Conservation (phyloP, 1,140 invertebrate species). For the Himalopsyche phryganea region DNA sequence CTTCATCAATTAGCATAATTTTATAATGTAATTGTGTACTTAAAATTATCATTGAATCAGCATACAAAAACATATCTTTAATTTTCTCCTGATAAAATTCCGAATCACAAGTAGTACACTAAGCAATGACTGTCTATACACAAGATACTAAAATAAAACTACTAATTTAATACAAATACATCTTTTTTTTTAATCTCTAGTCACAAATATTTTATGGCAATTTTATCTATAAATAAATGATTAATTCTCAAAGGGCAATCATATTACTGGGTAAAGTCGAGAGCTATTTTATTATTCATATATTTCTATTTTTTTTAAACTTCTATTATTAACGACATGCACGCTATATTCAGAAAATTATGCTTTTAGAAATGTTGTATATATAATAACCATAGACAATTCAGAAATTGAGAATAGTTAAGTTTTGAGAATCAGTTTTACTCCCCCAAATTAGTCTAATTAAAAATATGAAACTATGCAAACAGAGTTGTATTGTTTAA, state of each 20-base stretch:
- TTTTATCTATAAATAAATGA: conserved; percentile 21
- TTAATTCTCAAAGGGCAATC: conserved; percentile 14
- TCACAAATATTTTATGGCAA: conserved; percentile 28
- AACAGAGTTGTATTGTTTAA: too few species aligned
- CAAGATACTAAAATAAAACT: conserved; percentile 25
- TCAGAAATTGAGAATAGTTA: too few species aligned
- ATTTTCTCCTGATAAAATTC: conserved; percentile 13
- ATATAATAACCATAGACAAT: neutral
- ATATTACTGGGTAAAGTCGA: neutral
- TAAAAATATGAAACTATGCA: too few species aligned
- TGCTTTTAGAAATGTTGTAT: too few species aligned
- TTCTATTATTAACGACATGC: neutral
- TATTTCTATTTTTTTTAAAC: neutral
- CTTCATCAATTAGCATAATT: conserved; percentile 14
- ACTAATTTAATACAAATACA: conserved; percentile 21
- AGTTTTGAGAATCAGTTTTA: too few species aligned
- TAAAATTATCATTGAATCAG: conserved; percentile 20
- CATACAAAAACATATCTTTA: conserved; percentile 21
- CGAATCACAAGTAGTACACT: conserved; percentile 23
- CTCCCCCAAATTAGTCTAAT: too few species aligned
- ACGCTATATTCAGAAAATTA: too few species aligned
- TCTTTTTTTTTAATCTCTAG: conserved; percentile 24
- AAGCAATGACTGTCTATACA: conserved; percentile 25
- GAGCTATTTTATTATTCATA: neutral
- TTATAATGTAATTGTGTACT: conserved; percentile 19